Evolutionary conservation across 1,140 invertebrate species (phyloP), one percentile per base, ranked within the genome.

Genomic region (Eumaeus atala): DNA sequence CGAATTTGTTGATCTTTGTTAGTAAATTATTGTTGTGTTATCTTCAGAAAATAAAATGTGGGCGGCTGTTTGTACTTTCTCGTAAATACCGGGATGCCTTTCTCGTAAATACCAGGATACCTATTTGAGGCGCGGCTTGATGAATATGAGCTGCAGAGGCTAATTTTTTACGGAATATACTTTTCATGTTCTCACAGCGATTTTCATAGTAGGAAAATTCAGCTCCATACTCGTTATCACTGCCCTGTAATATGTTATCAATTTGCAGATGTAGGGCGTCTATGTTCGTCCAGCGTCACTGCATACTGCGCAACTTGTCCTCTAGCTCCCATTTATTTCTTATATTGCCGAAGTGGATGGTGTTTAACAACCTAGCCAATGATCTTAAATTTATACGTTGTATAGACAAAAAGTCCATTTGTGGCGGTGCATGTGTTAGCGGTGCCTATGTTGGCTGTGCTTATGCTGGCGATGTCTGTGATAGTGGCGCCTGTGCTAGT

Each of bases 1-100:
- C 58, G 61, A 53, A 62, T 62, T 42, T 59, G 56, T 48, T 58
- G 62, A 18, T 35, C 35, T 60, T 60, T 6, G 33, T 59, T 0
- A 51, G 37, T 10, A 38, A 12, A 18, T 47, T 57, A 34, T 52
- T 52, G 8, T 58, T 52, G 10, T 58, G 56, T 48, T 11, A 40
- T 48, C 48, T 58, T 50, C 18, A 14, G 28, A 33, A 58, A 58
- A n/a, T 37, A 48, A 48, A 58, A 58, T 6, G 50, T 58, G 52
- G 56, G 50, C 56, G 49, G 48, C 18, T 59, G 58, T 49, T 48
- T 54, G 18, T 59, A 54, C 33, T 40, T 59, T 33, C 38, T 17
- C 33, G 52, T 55, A 11, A 58, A 58, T 8, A 58, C 44, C 12
- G 56, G 56, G 11, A 58, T n/a, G n/a, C n/a, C n/a, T n/a, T 59